Percentiles rank a stretch among this genome's conserved stretches.
Conservation (phyloP, 2,888 invertebrate species). For the Acrocera orbiculus region DNA sequence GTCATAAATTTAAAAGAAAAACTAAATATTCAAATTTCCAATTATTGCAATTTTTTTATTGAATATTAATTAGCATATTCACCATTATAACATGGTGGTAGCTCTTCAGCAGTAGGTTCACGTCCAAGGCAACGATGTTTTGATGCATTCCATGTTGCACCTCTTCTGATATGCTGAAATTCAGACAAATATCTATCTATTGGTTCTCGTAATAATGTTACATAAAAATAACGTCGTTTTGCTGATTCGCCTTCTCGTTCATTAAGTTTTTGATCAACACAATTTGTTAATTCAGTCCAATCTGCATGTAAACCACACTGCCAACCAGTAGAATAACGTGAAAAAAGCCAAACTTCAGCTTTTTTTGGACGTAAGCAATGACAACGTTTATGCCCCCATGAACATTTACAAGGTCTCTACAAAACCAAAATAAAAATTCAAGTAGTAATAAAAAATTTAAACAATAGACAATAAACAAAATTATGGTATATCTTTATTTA, state of each 20-base stretch:
- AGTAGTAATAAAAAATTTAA: not conserved
- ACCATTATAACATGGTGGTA: constrained; percentile 60
- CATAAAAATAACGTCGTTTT: constrained; percentile 84
- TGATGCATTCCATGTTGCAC: constrained; percentile 88
- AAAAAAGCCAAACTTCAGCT: constrained; percentile 94
- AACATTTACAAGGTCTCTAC: constrained; percentile 86
- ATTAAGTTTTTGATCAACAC: constrained; percentile 82
- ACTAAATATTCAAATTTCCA: not conserved
- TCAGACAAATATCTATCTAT: constrained; percentile 87
- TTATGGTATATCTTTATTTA: too few species aligned
- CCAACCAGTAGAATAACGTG: constrained; percentile 94
- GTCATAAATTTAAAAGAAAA: not conserved
- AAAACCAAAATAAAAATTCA: constrained; percentile 22
- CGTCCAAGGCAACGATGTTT: constrained; percentile 57
- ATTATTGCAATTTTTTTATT: not conserved
- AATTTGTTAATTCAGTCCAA: constrained; percentile 89
- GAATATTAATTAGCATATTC: not conserved
- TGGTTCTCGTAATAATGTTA: constrained; percentile 87
- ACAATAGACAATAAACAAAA: too few species aligned
- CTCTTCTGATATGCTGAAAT: constrained; percentile 89
- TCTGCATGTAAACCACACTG: constrained; percentile 96
- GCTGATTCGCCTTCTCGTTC: constrained; percentile 70
- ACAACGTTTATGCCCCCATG: constrained; percentile 71
- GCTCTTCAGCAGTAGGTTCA: constrained; percentile 58
- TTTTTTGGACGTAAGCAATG: constrained; percentile 83